Conservation (phyloP, 2,797 vertebrate genomes). For the Sebastes matsubarae region DNA sequence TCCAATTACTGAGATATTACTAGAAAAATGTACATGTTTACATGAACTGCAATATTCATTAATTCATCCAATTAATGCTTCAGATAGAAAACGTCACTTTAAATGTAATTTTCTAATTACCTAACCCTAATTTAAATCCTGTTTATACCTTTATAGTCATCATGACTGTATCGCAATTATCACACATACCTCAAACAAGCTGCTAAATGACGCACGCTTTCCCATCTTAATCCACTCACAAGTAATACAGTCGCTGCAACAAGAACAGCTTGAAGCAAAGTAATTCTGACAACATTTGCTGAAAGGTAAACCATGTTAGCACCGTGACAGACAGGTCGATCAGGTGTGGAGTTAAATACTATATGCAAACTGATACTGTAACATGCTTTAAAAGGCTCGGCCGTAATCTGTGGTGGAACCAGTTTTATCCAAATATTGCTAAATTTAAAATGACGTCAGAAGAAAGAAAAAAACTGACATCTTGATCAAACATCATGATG, state of each 20-base stretch:
- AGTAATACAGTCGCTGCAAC: background rate
- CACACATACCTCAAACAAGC: background rate
- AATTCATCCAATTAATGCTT: background rate
- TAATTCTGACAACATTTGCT: background rate
- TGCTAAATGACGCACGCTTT: background rate
- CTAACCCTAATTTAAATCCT: background rate
- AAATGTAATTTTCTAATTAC: background rate
- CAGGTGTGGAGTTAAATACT: background rate
- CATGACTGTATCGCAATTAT: background rate
- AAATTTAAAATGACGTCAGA: background rate
- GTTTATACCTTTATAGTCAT: background rate
- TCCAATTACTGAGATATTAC: background rate
- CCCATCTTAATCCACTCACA: background rate
- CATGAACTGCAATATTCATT: background rate
- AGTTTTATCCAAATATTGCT: background rate
- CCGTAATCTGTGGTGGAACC: background rate
- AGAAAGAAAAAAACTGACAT: background rate
- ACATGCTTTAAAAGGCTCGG: background rate
- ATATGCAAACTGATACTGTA: background rate
- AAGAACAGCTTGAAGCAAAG: background rate
- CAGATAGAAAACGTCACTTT: background rate
- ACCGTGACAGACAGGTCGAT: background rate
- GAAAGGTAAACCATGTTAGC: background rate
- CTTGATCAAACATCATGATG: background rate
- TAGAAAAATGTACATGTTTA: background rate